phyloP scores from a whole-genome alignment of 2,797 vertebrate species.

The Chromis chromis region DNA sequence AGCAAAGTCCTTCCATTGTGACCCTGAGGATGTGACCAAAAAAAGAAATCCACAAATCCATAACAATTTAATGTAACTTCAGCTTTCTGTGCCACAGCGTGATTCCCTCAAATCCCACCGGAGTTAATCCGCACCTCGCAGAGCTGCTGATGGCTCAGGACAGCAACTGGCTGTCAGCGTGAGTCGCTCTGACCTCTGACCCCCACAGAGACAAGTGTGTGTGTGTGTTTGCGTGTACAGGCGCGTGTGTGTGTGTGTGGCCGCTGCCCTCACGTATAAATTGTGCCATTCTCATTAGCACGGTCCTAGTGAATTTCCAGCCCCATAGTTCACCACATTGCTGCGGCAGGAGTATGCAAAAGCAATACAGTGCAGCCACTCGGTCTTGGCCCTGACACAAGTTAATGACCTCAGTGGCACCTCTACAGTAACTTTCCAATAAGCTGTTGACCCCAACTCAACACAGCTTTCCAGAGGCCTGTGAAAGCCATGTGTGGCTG shows the following conservation, averaged over 20 bases:
- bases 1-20: conserved; percentile 19
- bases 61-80: conserved; percentile 47
- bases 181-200: conserved; percentile 49
- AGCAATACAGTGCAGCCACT: conserved; percentile 1
- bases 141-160: conserved; percentile 43
- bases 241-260: conserved; percentile 16
- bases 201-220: conserved; percentile 21
- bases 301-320: conserved; percentile 60
- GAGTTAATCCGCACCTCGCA: conserved; percentile 49
- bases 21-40: conserved; percentile 28
- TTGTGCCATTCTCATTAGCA: conserved; percentile 68
- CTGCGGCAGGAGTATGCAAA: conserved; percentile 16
- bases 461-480: conserved; percentile 40
- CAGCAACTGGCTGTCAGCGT: conserved; percentile 43
- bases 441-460: conserved; percentile 57
- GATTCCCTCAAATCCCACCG: conserved; percentile 49
- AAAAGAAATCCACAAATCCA: conserved; percentile 41
- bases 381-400: conserved; percentile 33
- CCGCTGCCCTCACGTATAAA: conserved; percentile 33
- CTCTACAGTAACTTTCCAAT: conserved; percentile 70
- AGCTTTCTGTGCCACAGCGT: conserved; percentile 45
- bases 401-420: conserved; percentile 68
- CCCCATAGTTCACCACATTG: conserved; percentile 28
- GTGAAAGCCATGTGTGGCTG: conserved; percentile 37
- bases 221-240: neutral